A percentile compares a stretch with the other conserved stretches of the same genome.
phyloP scores from a whole-genome alignment of 2,888 invertebrate species.

The Lasioglossum villosulum region DNA sequence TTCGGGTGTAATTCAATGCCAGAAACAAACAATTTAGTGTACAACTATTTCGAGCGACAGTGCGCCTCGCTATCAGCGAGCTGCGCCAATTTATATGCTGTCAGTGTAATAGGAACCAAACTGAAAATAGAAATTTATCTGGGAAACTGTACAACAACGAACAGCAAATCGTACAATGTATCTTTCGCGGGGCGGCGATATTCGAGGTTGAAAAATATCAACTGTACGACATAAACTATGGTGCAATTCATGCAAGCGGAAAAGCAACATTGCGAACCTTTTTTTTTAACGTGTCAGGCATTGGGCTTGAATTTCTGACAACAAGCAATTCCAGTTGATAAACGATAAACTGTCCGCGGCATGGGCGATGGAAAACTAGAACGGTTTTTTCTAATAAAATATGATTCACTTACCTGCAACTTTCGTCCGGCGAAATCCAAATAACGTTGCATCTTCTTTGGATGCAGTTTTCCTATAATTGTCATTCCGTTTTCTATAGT shows the following conservation, averaged over 20 bases:
- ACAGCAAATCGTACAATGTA: constrained; percentile 16
- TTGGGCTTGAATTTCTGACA: constrained; percentile 66
- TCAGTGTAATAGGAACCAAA: constrained; percentile 14
- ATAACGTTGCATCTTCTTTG: neutral
- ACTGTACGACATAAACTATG: neutral
- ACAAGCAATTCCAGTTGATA: constrained; percentile 13
- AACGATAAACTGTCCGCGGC: neutral
- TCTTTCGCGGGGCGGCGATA: neutral
- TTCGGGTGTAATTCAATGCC: neutral
- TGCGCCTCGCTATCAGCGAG: neutral
- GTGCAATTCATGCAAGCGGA: neutral
- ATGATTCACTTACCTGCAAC: constrained; percentile 50
- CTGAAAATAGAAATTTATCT: neutral
- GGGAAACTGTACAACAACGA: neutral
- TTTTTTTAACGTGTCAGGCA: constrained; percentile 66
- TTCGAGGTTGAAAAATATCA: constrained; percentile 9
- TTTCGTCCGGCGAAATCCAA: neutral
- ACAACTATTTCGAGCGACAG: neutral
- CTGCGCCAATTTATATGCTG: neutral
- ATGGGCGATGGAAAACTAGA: neutral
- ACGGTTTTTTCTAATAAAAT: neutral
- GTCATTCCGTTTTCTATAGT: neutral
- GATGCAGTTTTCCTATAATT: neutral
- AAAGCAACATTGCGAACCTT: neutral
- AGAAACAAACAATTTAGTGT: neutral